Percentiles rank a stretch among this genome's conserved stretches.
These are phyloP conservation scores for Archivesica marissinica DNA, from an alignment of 1,140 invertebrate genomes.

Conservation along the genomic window DNA sequence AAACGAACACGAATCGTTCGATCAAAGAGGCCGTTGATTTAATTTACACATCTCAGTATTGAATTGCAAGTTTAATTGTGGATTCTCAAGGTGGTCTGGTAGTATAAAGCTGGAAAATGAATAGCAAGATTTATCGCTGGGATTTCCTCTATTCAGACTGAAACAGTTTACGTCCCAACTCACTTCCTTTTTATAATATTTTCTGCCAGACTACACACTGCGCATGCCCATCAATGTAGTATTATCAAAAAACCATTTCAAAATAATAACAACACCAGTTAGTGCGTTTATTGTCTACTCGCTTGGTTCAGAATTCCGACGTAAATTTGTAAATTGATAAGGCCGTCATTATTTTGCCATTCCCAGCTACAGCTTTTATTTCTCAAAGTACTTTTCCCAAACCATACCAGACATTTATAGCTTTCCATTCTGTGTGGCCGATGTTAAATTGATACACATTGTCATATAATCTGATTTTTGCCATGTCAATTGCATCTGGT, in stretches of 20 bases:
- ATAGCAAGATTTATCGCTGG: slow-evolving; percentile 3
- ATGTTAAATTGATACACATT: slow-evolving; percentile 35
- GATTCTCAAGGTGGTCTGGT: slow-evolving; percentile 58
- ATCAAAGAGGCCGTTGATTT: slow-evolving; percentile 57
- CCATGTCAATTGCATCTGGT: slow-evolving; percentile 18
- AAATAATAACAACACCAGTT: slow-evolving; percentile 16
- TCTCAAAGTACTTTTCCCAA: slow-evolving; percentile 13
- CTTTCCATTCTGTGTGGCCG: slow-evolving; percentile 29
- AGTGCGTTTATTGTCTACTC: background rate
- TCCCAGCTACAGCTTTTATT: slow-evolving; percentile 23
- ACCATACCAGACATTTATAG: slow-evolving; percentile 29
- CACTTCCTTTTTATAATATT: background rate
- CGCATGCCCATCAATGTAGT: background rate
- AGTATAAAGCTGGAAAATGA: background rate
- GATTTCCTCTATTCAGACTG: background rate
- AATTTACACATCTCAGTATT: slow-evolving; percentile 62
- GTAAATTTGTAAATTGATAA: slow-evolving; percentile 45
- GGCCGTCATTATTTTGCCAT: slow-evolving; percentile 23
- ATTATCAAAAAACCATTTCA: background rate
- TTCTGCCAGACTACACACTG: background rate
- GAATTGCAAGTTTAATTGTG: slow-evolving; percentile 55
- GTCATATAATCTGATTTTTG: slow-evolving; percentile 35
- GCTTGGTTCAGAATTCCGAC: slow-evolving; percentile 19
- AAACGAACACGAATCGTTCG: slow-evolving; percentile 25
- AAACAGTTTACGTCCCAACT: background rate